phyloP scores from a whole-genome alignment of 2,797 vertebrate species.

The Syndactyla subalaris region DNA sequence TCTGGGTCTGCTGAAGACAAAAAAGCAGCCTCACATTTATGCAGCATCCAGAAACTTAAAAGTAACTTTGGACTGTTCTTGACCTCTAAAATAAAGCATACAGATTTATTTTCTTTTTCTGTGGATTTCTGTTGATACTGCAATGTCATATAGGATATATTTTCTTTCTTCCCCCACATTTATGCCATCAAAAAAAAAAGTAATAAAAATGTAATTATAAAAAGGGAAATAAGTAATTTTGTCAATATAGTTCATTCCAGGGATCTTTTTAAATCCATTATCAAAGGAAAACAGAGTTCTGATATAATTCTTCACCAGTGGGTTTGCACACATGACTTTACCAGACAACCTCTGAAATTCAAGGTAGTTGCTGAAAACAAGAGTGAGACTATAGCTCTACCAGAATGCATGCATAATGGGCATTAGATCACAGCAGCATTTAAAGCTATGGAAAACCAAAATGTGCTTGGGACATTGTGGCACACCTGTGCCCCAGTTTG shows the following conservation, averaged over 20 bases:
- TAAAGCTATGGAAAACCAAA: not conserved
- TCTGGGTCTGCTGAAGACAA: not conserved
- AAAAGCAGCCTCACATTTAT: not conserved
- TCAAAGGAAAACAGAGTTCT: not conserved
- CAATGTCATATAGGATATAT: not conserved
- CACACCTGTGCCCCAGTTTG: too few species aligned
- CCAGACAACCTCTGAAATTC: not conserved
- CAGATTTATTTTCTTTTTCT: not conserved
- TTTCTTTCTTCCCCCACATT: not conserved
- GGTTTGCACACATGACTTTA: not conserved
- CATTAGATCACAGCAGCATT: not conserved
- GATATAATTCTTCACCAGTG: not conserved
- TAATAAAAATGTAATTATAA: not conserved
- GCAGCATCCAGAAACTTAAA: not conserved
- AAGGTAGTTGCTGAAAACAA: not conserved
- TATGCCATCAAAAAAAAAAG: not conserved
- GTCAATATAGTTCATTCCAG: not conserved
- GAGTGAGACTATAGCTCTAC: not conserved
- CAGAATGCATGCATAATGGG: not conserved
- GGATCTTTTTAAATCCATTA: not conserved
- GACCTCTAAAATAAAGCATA: not conserved
- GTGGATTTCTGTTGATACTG: not conserved
- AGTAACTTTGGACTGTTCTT: not conserved
- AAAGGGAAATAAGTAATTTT: not conserved
- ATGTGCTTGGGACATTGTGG: accelerated